A percentile compares a stretch with the other conserved stretches of the same genome.
Evolutionary conservation across 2,888 invertebrate genomes (phyloP).

Genomic region (Nipponacmea schrenckii): DNA sequence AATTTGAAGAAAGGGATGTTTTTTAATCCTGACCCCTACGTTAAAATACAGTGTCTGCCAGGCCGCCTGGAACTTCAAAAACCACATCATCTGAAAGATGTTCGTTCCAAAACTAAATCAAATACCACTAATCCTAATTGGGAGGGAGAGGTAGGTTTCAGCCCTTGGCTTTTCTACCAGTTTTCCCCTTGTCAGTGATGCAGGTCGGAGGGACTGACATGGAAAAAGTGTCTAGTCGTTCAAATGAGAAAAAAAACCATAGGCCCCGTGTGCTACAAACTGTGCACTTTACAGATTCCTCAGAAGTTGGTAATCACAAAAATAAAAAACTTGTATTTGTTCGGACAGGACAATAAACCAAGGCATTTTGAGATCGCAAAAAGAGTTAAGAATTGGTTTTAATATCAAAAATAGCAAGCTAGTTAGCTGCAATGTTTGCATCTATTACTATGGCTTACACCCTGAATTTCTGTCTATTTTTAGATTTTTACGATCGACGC

Average conservation of each 20-base stretch:
- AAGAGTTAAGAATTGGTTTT: neutral
- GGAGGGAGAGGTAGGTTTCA: conserved; percentile 52
- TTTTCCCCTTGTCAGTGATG: too few relatives aligned
- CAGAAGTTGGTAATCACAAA: too few relatives aligned
- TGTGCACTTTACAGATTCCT: too few relatives aligned
- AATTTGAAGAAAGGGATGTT: conserved; percentile 70
- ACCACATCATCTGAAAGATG: conserved; percentile 66
- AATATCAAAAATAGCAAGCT: neutral
- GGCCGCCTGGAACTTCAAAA: conserved; percentile 51
- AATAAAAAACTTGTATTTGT: too few relatives aligned
- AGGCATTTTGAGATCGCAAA: neutral
- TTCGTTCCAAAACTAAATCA: conserved; percentile 62
- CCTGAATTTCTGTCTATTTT: too few relatives aligned
- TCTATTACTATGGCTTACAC: neutral
- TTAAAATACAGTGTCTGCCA: conserved; percentile 69
- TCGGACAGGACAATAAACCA: too few relatives aligned
- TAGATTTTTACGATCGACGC: conserved; percentile 67
- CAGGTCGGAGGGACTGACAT: too few relatives aligned
- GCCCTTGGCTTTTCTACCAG: too few relatives aligned
- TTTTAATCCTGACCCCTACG: conserved; percentile 70
- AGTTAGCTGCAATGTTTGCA: neutral
- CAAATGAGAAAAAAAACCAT: too few relatives aligned
- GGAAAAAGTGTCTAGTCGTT: too few relatives aligned
- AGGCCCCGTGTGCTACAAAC: too few relatives aligned
- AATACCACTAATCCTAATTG: conserved; percentile 68